A percentile compares a stretch with the other conserved stretches of the same genome.
Conservation (phyloP, 2,113 vertebrate species). For the Tympanuchus pallidicinctus region DNA sequence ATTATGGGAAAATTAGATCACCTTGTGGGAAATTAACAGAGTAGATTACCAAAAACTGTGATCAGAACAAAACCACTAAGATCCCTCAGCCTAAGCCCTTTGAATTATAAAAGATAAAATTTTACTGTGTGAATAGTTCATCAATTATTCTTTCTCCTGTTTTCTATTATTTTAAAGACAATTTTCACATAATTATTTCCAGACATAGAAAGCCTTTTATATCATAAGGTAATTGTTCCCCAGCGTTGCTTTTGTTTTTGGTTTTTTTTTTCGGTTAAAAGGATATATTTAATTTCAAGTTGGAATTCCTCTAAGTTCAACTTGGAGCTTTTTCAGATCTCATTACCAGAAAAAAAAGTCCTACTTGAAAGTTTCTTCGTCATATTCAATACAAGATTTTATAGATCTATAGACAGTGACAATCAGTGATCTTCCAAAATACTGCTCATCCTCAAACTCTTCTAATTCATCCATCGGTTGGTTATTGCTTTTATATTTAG, state of each 20-base stretch:
- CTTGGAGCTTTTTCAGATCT: neutral
- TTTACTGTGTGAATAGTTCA: neutral
- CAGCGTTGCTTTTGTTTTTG: neutral
- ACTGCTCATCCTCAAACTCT: neutral
- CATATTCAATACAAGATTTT: neutral
- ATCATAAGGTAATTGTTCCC: neutral
- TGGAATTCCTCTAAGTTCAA: neutral
- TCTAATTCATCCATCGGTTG: neutral
- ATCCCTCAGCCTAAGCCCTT: neutral
- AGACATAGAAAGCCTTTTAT: neutral
- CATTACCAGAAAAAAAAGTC: neutral
- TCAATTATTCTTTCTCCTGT: neutral
- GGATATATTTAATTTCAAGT: neutral
- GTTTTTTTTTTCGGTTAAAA: neutral
- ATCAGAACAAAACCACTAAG: neutral
- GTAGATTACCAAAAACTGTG: neutral
- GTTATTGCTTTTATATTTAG: neutral
- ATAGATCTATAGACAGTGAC: neutral
- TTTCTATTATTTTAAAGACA: neutral
- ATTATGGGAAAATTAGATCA: neutral
- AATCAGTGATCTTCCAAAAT: neutral
- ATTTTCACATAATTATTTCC: neutral
- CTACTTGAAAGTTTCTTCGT: neutral
- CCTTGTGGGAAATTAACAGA: neutral
- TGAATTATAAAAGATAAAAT: neutral